Evolutionary conservation across 2,888 invertebrate genomes (phyloP).

Genomic region (Blera fallax): DNA sequence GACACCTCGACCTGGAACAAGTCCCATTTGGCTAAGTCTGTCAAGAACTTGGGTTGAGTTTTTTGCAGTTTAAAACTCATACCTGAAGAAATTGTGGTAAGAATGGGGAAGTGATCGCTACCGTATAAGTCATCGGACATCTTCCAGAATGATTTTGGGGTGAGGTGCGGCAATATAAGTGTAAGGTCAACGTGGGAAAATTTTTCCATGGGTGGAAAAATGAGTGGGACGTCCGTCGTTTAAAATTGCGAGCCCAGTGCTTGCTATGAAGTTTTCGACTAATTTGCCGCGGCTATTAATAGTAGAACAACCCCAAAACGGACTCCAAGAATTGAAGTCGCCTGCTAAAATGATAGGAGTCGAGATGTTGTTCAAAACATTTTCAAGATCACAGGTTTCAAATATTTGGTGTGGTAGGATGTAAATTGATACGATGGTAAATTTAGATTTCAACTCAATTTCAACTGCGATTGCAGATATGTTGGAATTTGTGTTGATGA

Average conservation of each 20-base stretch:
- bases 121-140: conserved; percentile 20
- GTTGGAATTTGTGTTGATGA: conserved; percentile 20
- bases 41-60: conserved; percentile 4
- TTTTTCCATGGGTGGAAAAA: conserved; percentile 32
- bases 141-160: conserved; percentile 10
- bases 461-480: conserved; percentile 31
- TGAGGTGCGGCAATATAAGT: conserved; percentile 18
- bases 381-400: not conserved
- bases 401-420: conserved; percentile 51
- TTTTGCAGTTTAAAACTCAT: not conserved
- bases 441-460: no score
- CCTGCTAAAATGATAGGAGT: conserved; percentile 35
- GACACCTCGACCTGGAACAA: not conserved
- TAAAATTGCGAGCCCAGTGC: conserved; percentile 24
- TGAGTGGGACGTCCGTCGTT: conserved; percentile 48
- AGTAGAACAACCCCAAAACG: conserved; percentile 30
- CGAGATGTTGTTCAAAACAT: conserved; percentile 9
- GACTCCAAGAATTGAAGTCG: conserved; percentile 47
- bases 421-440: not conserved
- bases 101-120: conserved; percentile 40
- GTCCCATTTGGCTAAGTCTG: conserved; percentile 19
- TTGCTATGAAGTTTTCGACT: conserved; percentile 37
- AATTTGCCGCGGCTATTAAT: conserved; percentile 32
- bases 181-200: conserved; percentile 36
- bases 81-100: conserved; percentile 11